These are phyloP conservation scores for Dryas iulia DNA, from an alignment of 1,140 invertebrate genomes.

Conservation along the genomic window DNA sequence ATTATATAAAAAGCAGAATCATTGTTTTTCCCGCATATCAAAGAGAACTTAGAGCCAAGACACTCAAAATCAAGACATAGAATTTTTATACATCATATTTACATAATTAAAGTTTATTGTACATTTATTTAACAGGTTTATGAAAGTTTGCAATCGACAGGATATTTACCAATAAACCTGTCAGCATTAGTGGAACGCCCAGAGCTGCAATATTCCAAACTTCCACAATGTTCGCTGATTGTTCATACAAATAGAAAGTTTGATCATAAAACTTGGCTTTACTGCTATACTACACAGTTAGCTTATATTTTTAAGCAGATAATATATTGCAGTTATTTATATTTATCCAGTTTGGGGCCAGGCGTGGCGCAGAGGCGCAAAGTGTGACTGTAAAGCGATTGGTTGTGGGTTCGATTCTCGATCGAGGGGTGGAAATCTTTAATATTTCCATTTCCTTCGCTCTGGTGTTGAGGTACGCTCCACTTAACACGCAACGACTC, in stretches of 20 bases:
- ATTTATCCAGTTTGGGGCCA: no score
- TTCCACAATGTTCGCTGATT: constrained; percentile 56
- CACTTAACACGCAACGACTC: no score
- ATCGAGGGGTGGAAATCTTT: no score
- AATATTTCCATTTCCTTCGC: no score
- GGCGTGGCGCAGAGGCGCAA: no score
- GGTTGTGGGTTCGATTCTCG: no score
- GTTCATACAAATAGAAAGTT: constrained; percentile 51
- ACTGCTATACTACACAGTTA: constrained; percentile 36
- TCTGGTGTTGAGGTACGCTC: no score
- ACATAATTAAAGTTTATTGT: neutral
- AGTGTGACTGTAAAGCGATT: no score
- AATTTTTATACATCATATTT: neutral
- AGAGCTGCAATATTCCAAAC: constrained; percentile 47
- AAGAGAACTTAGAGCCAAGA: no score
- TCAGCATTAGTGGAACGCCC: constrained; percentile 42
- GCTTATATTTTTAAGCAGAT: constrained; percentile 9
- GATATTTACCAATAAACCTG: constrained; percentile 59
- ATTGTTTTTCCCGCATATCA: no score
- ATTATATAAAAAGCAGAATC: no score
- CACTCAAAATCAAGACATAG: no score
- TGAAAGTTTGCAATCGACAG: constrained; percentile 41
- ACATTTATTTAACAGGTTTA: neutral
- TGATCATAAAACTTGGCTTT: constrained; percentile 58
- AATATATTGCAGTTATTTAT: neutral